These are phyloP conservation scores for Microtus obscurus DNA, from an alignment of 2,797 vertebrate genomes.

Conservation along the genomic window DNA sequence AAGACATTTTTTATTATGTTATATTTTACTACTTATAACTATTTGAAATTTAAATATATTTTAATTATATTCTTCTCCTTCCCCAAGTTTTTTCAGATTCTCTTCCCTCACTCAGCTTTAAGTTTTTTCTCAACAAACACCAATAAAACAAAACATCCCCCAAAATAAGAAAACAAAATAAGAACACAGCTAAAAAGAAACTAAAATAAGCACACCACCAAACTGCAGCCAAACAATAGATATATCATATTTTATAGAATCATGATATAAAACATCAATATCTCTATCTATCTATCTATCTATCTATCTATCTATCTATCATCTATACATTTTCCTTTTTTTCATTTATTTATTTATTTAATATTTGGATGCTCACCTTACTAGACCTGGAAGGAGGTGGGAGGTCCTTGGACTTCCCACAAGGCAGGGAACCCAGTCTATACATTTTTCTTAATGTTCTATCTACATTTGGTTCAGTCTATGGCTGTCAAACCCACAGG, in stretches of 20 bases:
- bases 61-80: background rate
- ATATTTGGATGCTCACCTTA: too few species aligned
- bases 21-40: background rate
- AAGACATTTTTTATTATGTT: background rate
- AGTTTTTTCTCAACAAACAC: background rate
- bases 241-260: too few species aligned
- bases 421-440: too few species aligned
- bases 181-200: background rate
- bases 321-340: background rate
- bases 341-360: too few species aligned
- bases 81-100: too few species aligned
- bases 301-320: too few species aligned
- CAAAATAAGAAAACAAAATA: background rate
- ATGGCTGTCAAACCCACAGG: background rate
- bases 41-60: background rate
- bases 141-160: background rate
- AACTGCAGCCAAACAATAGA: background rate
- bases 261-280: too few species aligned
- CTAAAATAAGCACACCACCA: background rate
- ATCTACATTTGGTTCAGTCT: background rate
- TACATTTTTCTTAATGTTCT: background rate
- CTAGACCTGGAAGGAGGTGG: too few species aligned
- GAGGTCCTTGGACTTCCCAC: too few species aligned
- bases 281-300: too few species aligned
- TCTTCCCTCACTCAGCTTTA: background rate